A percentile compares a stretch with the other conserved stretches of the same genome.
Evolutionary conservation across 1,140 invertebrate genomes (phyloP).

Genomic region (Matsumurasca onukii): DNA sequence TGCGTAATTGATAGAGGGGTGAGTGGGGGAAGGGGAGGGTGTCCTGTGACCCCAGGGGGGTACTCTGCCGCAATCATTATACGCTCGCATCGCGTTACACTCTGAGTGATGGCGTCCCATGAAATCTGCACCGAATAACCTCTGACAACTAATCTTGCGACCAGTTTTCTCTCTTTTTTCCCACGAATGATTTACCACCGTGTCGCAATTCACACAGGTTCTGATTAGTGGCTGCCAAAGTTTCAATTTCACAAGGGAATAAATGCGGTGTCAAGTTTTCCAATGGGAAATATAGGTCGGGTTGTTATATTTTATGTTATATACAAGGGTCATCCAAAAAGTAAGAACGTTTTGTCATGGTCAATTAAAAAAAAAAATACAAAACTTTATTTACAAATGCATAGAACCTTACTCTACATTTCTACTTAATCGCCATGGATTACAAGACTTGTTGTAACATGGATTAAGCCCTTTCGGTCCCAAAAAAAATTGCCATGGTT

Average conservation of each 20-base stretch:
- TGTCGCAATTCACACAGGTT: slow-evolving; percentile 2
- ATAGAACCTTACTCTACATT: too few species aligned
- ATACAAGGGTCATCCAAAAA: too few species aligned
- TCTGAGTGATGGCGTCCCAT: slow-evolving; percentile 15
- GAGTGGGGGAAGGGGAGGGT: neutral
- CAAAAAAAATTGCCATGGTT: too few species aligned
- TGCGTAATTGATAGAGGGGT: slow-evolving; percentile 16
- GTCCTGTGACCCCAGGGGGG: slow-evolving; percentile 21
- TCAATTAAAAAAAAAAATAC: too few species aligned
- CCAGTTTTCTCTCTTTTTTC: slow-evolving; percentile 12
- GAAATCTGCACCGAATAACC: slow-evolving; percentile 27
- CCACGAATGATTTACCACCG: slow-evolving; percentile 15
- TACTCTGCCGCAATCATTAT: slow-evolving; percentile 22
- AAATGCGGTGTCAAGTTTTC: neutral
- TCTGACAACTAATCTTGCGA: slow-evolving; percentile 19
- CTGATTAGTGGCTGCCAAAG: neutral
- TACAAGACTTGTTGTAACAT: too few species aligned
- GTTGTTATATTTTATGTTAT: neutral
- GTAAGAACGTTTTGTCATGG: too few species aligned
- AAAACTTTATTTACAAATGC: too few species aligned
- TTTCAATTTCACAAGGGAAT: neutral
- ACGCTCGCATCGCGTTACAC: slow-evolving; percentile 16
- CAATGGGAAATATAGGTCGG: too few species aligned
- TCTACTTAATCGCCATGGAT: too few species aligned
- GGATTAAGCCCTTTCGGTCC: too few species aligned